Evolutionary conservation across 2,888 invertebrate species (phyloP), one percentile per base, ranked within the genome.

Genomic region (Hanleya hanleyi): DNA sequence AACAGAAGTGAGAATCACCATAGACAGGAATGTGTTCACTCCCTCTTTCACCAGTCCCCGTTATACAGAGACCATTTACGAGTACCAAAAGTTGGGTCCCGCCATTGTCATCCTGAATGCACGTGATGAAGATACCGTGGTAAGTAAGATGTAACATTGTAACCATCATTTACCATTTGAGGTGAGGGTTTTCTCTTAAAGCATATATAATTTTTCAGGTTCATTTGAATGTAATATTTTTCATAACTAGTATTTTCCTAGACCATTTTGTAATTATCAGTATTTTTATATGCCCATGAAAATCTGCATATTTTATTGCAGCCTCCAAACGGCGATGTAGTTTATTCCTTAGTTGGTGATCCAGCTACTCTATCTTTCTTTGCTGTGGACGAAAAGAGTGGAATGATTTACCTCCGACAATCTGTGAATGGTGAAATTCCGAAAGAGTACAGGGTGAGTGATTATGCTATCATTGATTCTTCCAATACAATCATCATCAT

Each of bases 301-400:
- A n/a, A n/a, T n/a, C n/a, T n/a, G n/a, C n/a, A n/a, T n/a, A n/a
- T n/a, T n/a, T 74, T n/a, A 50, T 82, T 83, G 1, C 80, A 87
- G 87, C 78, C 83, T 1, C 87, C 88, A 18, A 86, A 87, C 78
- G 88, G 87, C 69, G 81, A 81, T n/a, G 75, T 88, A 0, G 73
- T 79, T 6, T 88, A 86, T 72, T 71, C 73, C n/a, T 75, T 87
- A 22, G 79, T 80, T 1, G 82, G 81, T 1, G 85, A 85, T 62
- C 75, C 77, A 5, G 84, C 81, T 49, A 84, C 80, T 66, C 51
- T 78, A 51, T 79, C 80, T 61, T 89, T 86, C 77, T 88, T 89
- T 77, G 26, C 74, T 6, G 77, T 89, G 37, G 81, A 84, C 65
- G 76, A 79, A 64, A 72, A 80, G 0, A 84, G 81, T 1, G 88